Base-by-base conservation (phyloP, 2,113 vertebrate genomes). In the Porphyrio hochstetteri region DNA sequence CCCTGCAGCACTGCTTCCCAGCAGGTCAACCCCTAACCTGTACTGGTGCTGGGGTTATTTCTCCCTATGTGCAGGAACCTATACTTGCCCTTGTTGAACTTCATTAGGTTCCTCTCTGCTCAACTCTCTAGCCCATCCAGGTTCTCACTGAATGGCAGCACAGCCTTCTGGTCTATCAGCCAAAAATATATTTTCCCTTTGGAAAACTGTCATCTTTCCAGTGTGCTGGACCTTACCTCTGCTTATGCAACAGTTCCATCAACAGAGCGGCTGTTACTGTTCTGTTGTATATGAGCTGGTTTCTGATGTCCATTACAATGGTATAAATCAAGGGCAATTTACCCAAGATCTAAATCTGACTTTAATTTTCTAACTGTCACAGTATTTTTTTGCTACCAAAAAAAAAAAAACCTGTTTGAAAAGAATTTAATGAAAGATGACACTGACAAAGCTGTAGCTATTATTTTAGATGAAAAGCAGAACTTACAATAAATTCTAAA, bases 401-500 rank as follows among this genome's bases (percentile, higher is more conserved):
- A 74, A 70, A 28, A 79, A 44, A 7, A 28, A 79, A 38, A 5
- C 52, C 27, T 18, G 5, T 78, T 78, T 53, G 72, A 72, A 81
- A 84, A 65, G 0, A 67, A 64, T 44, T 46, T 57, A 82, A 91
- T 57, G 55, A 91, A 76, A 71, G 70, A 55, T 89, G 67, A 57
- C 69, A 88, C 72, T 84, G 79, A 69, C 61, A 90, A 88, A 75
- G 19, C 24, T 44, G 29, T 48, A 92, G 44, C 11, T 83, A 23
- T 82, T 88, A 80, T 61, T 94, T 92, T 67, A 83, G 50, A 92
- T n/a, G 13, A 93, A 95, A 93, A 84, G n/a, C 31, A 92, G 36
- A 79, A 29, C 12, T 65, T 50, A 28, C 11, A 64, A 74, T 82
- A 67, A 95, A 88, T 27, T 79, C n/a, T 92, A 76, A 82, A 93